A percentile compares a stretch with the other conserved stretches of the same genome.
Conservation (phyloP, 37 sponge, comb jelly and placozoan species). For the Lycopodina hypogea region DNA sequence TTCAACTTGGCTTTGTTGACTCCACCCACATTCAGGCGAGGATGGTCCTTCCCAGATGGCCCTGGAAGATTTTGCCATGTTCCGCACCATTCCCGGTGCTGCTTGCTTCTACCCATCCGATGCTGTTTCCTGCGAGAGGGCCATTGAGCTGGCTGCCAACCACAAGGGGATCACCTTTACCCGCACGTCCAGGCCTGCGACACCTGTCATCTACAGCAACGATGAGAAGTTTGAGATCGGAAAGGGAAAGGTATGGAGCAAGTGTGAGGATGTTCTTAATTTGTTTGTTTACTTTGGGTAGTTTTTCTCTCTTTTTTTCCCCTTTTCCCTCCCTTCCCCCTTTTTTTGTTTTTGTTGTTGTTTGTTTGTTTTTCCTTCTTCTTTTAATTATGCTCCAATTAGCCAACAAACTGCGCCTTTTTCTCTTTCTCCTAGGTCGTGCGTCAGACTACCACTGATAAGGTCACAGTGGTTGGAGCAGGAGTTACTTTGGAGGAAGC, state of each 20-base stretch:
- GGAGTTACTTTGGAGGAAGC: constrained; percentile 94
- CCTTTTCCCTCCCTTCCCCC: background rate
- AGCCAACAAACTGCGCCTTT: background rate
- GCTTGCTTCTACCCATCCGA: constrained; percentile 96
- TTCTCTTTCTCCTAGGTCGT: constrained; percentile 53
- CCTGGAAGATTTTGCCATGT: constrained; percentile 97
- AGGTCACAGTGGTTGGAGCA: constrained; percentile 90
- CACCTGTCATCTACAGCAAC: constrained; percentile 78
- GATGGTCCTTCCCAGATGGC: constrained; percentile 99
- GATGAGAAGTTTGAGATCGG: constrained; percentile 96
- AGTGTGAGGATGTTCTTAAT: background rate
- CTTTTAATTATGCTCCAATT: background rate
- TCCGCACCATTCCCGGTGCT: constrained; percentile 83
- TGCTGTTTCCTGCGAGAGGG: constrained; percentile 93
- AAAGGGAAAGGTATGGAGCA: constrained; percentile 84
- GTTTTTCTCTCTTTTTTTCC: background rate
- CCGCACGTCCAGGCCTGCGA: constrained; percentile 88
- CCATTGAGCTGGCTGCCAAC: constrained; percentile 96
- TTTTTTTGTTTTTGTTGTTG: background rate
- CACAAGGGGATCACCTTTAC: constrained; percentile 90
- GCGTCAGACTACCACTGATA: constrained; percentile 59
- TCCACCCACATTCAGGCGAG: constrained; percentile 79
- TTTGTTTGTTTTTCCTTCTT: background rate
- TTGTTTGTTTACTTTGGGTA: background rate
- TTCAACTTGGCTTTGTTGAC: no score